Conservation (phyloP, 35 echinoderm and acorn worm species). For the Acanthaster planci region DNA sequence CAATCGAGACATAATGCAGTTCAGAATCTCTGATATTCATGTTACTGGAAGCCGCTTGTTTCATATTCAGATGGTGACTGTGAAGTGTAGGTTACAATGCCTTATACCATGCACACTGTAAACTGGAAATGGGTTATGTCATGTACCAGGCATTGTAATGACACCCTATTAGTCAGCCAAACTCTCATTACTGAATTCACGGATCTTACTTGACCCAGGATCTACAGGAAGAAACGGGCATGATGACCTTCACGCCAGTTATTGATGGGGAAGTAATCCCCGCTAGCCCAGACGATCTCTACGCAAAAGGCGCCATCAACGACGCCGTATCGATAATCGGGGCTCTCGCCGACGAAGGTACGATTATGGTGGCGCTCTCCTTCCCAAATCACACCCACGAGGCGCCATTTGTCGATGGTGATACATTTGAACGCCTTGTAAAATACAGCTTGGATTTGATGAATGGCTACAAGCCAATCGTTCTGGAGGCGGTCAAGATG, state of each 20-base stretch:
- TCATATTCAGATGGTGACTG: no score
- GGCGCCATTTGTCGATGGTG: not conserved
- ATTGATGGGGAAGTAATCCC: not conserved
- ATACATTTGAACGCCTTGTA: not conserved
- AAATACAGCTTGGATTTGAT: not conserved
- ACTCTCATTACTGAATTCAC: no score
- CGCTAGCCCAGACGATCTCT: not conserved
- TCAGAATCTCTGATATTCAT: no score
- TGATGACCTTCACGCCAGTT: not conserved
- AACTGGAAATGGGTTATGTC: no score
- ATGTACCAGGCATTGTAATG: no score
- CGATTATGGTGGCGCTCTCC: not conserved
- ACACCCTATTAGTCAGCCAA: no score
- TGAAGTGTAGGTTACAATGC: no score
- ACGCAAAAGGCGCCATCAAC: not conserved
- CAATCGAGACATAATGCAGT: no score
- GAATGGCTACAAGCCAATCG: not conserved
- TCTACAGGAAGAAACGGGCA: no score
- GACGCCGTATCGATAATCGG: conserved; percentile 12
- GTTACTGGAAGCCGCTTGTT: no score
- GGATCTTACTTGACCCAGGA: no score
- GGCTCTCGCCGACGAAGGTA: not conserved
- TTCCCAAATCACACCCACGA: not conserved
- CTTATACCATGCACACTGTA: no score
- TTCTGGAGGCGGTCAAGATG: not conserved